These are phyloP conservation scores for Ormia ochracea DNA, from an alignment of 2,888 invertebrate species.

Conservation along the genomic window DNA sequence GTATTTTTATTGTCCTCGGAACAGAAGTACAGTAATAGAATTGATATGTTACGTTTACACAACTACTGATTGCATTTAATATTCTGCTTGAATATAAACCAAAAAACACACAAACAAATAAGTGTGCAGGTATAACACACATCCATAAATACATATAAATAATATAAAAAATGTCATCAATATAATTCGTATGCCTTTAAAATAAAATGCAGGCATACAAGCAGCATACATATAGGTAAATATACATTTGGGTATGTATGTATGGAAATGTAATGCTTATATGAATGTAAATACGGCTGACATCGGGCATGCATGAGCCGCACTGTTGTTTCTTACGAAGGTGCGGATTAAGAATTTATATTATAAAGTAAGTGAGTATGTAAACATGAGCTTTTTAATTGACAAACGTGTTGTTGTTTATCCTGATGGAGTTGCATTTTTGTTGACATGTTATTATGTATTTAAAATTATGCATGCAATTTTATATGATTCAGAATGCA, in stretches of 20 bases:
- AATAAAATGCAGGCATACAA: not conserved
- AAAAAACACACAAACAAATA: no score
- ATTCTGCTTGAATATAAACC: no score
- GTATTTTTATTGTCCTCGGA: slow-evolving; percentile 1
- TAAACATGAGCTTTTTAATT: slow-evolving; percentile 34
- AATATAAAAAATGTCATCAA: not conserved
- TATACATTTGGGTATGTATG: no score
- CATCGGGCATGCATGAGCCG: not conserved
- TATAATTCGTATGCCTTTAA: not conserved
- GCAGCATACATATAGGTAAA: not conserved
- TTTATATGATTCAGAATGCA: not conserved
- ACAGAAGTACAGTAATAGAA: slow-evolving; percentile 25
- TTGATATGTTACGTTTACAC: slow-evolving; percentile 50
- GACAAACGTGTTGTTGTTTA: slow-evolving; percentile 23
- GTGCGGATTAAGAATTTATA: not conserved
- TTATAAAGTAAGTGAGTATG: not conserved
- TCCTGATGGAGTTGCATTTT: slow-evolving; percentile 8
- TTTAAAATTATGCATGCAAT: no score
- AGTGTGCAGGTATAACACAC: no score
- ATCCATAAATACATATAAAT: not conserved
- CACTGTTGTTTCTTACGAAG: not conserved
- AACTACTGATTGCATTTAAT: slow-evolving; percentile 21
- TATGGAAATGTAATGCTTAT: not conserved
- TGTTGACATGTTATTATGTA: slow-evolving; percentile 41
- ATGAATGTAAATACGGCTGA: not conserved